These are phyloP conservation scores for Fundulus diaphanus DNA, from an alignment of 2,797 vertebrate genomes.

Conservation along the genomic window DNA sequence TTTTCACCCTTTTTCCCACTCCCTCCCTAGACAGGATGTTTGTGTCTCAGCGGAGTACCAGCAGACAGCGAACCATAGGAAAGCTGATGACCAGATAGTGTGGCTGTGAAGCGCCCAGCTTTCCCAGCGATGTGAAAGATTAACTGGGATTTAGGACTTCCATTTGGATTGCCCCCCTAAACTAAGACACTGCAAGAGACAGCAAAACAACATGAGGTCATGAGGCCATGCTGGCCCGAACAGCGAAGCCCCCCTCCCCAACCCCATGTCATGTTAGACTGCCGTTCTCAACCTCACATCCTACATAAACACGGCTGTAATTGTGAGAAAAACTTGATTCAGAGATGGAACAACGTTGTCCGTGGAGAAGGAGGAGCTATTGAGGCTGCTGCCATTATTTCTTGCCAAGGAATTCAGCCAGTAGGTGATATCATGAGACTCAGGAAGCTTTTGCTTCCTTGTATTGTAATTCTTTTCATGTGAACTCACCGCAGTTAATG, in stretches of 20 bases:
- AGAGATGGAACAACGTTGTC: constrained; percentile 4
- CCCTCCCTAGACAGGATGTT: constrained; percentile 83
- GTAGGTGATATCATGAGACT: constrained; percentile 60
- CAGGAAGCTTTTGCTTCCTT: constrained; percentile 60
- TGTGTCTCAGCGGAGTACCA: constrained; percentile 69
- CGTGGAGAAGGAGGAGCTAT: constrained; percentile 12
- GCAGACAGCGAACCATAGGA: constrained; percentile 66
- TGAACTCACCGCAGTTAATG: constrained; percentile 49
- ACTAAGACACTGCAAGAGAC: constrained; percentile 61
- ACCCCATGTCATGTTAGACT: constrained; percentile 20
- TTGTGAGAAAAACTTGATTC: neutral
- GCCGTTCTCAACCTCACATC: constrained; percentile 5
- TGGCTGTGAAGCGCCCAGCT: constrained; percentile 57
- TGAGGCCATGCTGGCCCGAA: constrained; percentile 29
- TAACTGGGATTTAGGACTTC: constrained; percentile 77
- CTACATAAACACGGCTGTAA: neutral
- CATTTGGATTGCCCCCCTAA: constrained; percentile 60
- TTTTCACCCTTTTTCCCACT: constrained; percentile 33
- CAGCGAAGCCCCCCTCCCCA: constrained; percentile 3
- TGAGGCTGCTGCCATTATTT: constrained; percentile 10
- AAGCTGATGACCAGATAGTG: constrained; percentile 78
- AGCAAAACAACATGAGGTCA: constrained; percentile 63
- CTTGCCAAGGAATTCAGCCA: constrained; percentile 35
- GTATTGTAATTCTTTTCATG: constrained; percentile 62
- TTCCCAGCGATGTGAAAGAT: constrained; percentile 73